These are phyloP conservation scores for Ophioninae sp. DNA, from an alignment of 2,888 invertebrate genomes.

Conservation along the genomic window DNA sequence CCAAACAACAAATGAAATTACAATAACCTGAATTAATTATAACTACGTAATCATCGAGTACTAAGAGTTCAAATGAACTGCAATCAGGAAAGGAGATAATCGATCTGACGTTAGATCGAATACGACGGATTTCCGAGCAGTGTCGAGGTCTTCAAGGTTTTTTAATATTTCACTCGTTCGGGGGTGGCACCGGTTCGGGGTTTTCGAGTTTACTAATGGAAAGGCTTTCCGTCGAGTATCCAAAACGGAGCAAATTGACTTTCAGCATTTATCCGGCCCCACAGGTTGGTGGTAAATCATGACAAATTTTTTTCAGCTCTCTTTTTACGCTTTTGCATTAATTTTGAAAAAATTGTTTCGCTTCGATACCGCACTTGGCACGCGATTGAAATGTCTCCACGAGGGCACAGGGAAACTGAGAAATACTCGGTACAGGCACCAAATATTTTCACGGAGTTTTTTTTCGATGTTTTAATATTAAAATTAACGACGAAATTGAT, in stretches of 20 bases:
- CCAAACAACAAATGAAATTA: neutral
- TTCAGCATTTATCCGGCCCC: constrained; percentile 97
- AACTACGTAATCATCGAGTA: constrained; percentile 34
- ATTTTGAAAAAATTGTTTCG: neutral
- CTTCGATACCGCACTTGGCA: neutral
- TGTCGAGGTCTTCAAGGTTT: constrained; percentile 95
- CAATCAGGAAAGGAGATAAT: constrained; percentile 90
- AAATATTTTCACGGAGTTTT: too few relatives aligned
- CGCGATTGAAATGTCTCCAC: neutral
- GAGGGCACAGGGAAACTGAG: neutral
- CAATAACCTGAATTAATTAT: neutral
- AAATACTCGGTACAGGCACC: neutral
- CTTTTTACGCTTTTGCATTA: neutral
- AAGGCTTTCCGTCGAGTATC: constrained; percentile 94
- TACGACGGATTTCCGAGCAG: constrained; percentile 92
- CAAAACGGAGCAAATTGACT: constrained; percentile 95
- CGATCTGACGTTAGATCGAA: constrained; percentile 90
- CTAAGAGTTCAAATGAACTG: constrained; percentile 45
- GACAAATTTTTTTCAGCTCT: neutral
- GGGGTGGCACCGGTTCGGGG: constrained; percentile 94
- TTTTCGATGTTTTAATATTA: neutral
- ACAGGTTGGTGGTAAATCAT: constrained; percentile 83
- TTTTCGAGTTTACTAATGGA: constrained; percentile 97
- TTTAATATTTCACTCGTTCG: constrained; percentile 96
- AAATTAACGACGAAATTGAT: neutral